Conservation (phyloP, 2,113 vertebrate genomes). For the Butastur rufipennis region DNA sequence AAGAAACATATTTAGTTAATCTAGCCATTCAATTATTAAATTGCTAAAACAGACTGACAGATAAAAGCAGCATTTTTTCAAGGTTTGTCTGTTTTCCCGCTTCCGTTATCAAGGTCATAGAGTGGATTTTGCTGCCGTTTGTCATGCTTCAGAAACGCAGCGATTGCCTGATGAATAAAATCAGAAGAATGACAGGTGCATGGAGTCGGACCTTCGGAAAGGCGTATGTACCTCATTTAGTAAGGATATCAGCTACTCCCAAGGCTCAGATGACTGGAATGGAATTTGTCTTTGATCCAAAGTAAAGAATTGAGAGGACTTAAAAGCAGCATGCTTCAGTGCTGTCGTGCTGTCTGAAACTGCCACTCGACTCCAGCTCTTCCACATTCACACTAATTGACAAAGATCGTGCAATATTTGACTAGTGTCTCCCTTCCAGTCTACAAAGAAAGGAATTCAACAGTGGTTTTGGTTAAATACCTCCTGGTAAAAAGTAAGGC, state of each 20-base stretch:
- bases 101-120: neutral
- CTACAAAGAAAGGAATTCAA: neutral
- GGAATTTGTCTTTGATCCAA: slow-evolving; percentile 1
- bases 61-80: slow-evolving; percentile 2
- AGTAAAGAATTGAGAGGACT: neutral
- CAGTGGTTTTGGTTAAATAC: neutral
- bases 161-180: neutral
- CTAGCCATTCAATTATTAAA: slow-evolving; percentile 25
- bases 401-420: neutral
- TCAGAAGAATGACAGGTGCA: neutral
- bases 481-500: neutral
- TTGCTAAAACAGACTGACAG: neutral
- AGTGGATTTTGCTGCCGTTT: neutral
- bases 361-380: neutral
- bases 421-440: neutral
- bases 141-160: neutral
- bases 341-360: neutral
- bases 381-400: neutral
- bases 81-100: neutral
- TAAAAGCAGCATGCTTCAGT: neutral
- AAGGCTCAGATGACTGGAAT: neutral
- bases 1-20: neutral
- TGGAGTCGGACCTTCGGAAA: neutral
- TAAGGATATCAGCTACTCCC: neutral
- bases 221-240: neutral